These are phyloP conservation scores for Barbus barbus DNA, from an alignment of 2,113 vertebrate genomes.

Conservation along the genomic window DNA sequence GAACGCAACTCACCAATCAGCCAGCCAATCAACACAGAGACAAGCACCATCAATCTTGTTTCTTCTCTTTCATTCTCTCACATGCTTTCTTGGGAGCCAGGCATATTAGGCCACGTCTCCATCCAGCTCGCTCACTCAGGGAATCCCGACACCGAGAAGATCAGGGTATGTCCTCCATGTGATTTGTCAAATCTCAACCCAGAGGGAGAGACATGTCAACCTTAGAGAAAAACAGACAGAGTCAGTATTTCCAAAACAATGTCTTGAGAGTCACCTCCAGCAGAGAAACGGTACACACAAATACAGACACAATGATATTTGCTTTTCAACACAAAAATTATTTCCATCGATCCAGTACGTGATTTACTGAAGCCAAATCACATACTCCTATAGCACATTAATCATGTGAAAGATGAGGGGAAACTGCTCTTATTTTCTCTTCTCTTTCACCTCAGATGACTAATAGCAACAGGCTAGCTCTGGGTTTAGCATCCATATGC, in stretches of 20 bases:
- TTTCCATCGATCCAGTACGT: constrained; percentile 48
- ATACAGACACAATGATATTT: constrained; percentile 32
- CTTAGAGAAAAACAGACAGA: constrained; percentile 28
- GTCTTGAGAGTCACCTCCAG: constrained; percentile 10
- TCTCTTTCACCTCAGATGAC: background rate
- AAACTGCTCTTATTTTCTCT: background rate
- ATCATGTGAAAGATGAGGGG: constrained; percentile 29
- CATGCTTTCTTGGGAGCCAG: background rate
- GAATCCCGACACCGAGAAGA: constrained; percentile 49
- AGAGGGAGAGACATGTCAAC: constrained; percentile 51
- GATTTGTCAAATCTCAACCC: constrained; percentile 47
- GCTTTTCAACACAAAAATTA: constrained; percentile 37
- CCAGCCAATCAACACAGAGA: background rate
- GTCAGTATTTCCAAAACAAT: constrained; percentile 55
- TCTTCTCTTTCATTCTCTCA: constrained; percentile 9
- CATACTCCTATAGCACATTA: constrained; percentile 45
- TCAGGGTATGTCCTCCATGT: constrained; percentile 59
- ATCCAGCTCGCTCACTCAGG: constrained; percentile 35
- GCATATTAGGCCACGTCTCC: constrained; percentile 22
- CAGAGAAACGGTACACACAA: background rate
- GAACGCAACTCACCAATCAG: background rate
- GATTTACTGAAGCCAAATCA: constrained; percentile 13
- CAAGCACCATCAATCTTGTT: background rate
- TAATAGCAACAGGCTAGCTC: background rate
- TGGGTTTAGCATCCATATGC: background rate